These are phyloP conservation scores for Brachycybe producta DNA, from an alignment of 2,888 invertebrate genomes.

Conservation along the genomic window DNA sequence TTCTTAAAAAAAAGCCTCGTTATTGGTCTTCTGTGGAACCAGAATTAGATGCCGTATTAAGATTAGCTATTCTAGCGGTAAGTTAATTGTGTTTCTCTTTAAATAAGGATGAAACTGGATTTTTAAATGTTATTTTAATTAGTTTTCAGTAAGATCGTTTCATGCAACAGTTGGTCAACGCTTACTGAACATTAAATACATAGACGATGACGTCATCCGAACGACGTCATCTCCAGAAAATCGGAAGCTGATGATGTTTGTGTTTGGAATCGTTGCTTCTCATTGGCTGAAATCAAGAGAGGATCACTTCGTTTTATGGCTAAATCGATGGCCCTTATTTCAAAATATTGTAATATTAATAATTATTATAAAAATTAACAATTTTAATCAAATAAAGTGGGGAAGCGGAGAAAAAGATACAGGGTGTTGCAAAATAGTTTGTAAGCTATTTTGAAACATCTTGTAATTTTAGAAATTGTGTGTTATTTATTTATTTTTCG, in stretches of 20 bases:
- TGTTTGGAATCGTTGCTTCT: conserved; percentile 3
- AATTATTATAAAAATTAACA: neutral
- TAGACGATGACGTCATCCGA: neutral
- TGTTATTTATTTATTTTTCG: neutral
- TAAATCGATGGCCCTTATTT: neutral
- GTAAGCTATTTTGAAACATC: too few relatives aligned
- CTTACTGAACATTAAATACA: conserved; percentile 13
- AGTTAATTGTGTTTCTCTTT: neutral
- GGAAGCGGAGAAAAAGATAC: too few relatives aligned
- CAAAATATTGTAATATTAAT: neutral
- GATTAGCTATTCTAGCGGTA: conserved; percentile 7
- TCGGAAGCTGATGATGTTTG: conserved; percentile 5
- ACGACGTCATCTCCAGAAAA: neutral
- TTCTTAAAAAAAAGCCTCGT: too few relatives aligned
- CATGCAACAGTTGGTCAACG: conserved; percentile 14
- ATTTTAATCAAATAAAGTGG: neutral
- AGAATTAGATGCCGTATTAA: conserved; percentile 10
- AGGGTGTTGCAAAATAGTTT: too few relatives aligned
- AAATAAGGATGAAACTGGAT: neutral
- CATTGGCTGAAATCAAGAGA: conserved; percentile 14
- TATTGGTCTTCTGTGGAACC: conserved; percentile 9
- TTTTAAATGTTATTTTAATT: neutral
- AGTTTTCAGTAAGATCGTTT: conserved; percentile 4
- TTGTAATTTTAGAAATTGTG: too few relatives aligned
- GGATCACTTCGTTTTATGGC: conserved; percentile 8